phyloP scores from a whole-genome alignment of 2,888 invertebrate species.

The Diloba caeruleocephala region DNA sequence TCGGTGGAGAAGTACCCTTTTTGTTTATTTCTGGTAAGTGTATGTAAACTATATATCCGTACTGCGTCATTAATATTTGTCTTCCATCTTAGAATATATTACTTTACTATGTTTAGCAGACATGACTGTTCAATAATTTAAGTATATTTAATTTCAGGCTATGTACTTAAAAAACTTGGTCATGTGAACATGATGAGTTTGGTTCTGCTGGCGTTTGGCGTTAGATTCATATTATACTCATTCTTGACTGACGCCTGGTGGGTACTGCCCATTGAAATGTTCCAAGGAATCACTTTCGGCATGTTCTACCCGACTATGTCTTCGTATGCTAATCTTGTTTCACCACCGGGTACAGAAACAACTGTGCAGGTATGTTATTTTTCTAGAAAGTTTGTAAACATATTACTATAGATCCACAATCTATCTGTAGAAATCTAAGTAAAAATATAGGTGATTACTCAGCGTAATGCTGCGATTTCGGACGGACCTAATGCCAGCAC shows the following conservation, averaged over 20 bases:
- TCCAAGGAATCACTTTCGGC: slow-evolving; percentile 96
- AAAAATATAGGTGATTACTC: too few relatives aligned
- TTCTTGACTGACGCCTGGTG: slow-evolving; percentile 94
- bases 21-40: slow-evolving; percentile 93
- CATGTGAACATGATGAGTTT: slow-evolving; percentile 95
- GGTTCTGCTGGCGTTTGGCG: slow-evolving; percentile 93
- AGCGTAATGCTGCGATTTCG: too few relatives aligned
- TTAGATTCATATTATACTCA: slow-evolving; percentile 95
- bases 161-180: slow-evolving; percentile 93
- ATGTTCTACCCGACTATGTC: slow-evolving; percentile 96
- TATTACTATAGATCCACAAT: too few relatives aligned
- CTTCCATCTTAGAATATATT: too few relatives aligned
- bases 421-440: not conserved
- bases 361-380: slow-evolving; percentile 92
- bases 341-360: slow-evolving; percentile 95
- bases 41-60: not conserved
- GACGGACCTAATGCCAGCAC: too few relatives aligned
- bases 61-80: too few relatives aligned
- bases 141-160: slow-evolving; percentile 80
- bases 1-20: slow-evolving; percentile 96
- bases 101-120: not conserved
- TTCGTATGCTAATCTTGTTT: slow-evolving; percentile 95
- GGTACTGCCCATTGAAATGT: slow-evolving; percentile 94
- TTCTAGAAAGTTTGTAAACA: too few relatives aligned
- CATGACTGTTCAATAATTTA: not conserved